These are phyloP conservation scores for Nematolebias whitei DNA, from an alignment of 2,113 vertebrate genomes.

Conservation along the genomic window DNA sequence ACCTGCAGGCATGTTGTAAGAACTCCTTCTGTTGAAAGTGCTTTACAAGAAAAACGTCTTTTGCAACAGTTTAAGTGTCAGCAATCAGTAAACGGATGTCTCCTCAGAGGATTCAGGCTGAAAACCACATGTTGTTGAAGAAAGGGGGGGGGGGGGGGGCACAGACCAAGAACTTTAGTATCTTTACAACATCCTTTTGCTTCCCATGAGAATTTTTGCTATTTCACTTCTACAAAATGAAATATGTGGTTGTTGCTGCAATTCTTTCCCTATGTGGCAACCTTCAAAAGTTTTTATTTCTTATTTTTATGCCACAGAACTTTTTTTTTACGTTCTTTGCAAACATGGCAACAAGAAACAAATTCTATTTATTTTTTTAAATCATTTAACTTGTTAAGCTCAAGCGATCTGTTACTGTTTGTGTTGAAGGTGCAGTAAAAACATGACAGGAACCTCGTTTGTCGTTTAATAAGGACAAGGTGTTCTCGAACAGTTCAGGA, in stretches of 20 bases:
- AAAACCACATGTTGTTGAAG: slow-evolving; percentile 61
- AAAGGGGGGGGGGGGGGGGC: slow-evolving; percentile 48
- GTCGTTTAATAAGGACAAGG: slow-evolving; percentile 26
- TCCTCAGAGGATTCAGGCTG: slow-evolving; percentile 47
- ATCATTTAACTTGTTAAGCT: slow-evolving; percentile 1
- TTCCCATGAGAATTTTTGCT: slow-evolving; percentile 41
- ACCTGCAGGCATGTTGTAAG: slow-evolving; percentile 44
- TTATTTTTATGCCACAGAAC: neutral
- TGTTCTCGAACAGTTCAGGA: slow-evolving; percentile 18
- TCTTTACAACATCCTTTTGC: slow-evolving; percentile 60
- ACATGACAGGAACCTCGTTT: slow-evolving; percentile 4
- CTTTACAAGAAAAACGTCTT: slow-evolving; percentile 56
- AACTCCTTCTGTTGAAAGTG: slow-evolving; percentile 46
- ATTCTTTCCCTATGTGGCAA: slow-evolving; percentile 15
- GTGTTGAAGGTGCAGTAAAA: slow-evolving; percentile 2
- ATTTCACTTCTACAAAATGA: slow-evolving; percentile 24
- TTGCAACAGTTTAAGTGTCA: slow-evolving; percentile 66
- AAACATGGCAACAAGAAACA: too few species aligned
- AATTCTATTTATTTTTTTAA: too few species aligned
- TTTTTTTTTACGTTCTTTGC: neutral
- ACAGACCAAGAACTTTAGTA: slow-evolving; percentile 46
- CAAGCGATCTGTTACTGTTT: neutral
- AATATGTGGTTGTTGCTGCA: slow-evolving; percentile 11
- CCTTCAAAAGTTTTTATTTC: slow-evolving; percentile 1
- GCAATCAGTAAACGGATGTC: slow-evolving; percentile 57